Base-by-base conservation (phyloP, 1,140 invertebrate genomes). In the Drosophila azteca region DNA sequence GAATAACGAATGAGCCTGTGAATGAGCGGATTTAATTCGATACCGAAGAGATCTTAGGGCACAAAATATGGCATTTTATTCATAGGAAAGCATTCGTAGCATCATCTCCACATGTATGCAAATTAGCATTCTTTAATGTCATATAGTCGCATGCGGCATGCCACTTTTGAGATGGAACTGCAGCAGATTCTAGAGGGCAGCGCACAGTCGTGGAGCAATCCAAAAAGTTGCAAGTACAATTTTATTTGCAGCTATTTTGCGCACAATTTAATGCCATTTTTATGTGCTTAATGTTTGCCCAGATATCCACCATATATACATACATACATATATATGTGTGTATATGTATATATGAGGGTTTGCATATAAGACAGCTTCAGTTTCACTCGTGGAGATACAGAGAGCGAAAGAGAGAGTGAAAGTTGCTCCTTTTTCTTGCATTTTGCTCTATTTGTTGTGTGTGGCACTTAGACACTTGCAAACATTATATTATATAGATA, bases 171-270 rank as follows among this genome's bases (percentile, higher is more conserved):
- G 24, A 26, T 26, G 24, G 24, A 17, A 43, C n/a, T n/a, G n/a
- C 17, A 20, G 17, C 17, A 20, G 17, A 20, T 20, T 20, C 17
- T 1, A 20, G 17, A 20, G 17, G 22, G n/a, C 22, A 26, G 48
- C 15, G 75, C 70, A n/a, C 46, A 17, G 6, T 4, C n/a, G 17
- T 11, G 9, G 31, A 59, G 52, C 41, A 45, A 24, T 26, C 29
- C 26, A 49, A 43, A 57, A 78, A 26, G 55, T 35, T 64, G 49
- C 54, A 57, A 48, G 55, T 44, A 20, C 50, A 77, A 85, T 84
- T 81, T 85, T 85, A 85, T 85, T 80, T 77, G 72, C 77, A 50
- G 82, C 81, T 77, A 84, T 84, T 83, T 84, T 85, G 77, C 81
- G 77, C 77, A 85, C 81, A 84, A 84, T 84, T 84, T 84, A 84